A percentile compares a stretch with the other conserved stretches of the same genome.
Evolutionary conservation across 2,113 vertebrate species (phyloP).

Genomic region (Oreamnos americanus): DNA sequence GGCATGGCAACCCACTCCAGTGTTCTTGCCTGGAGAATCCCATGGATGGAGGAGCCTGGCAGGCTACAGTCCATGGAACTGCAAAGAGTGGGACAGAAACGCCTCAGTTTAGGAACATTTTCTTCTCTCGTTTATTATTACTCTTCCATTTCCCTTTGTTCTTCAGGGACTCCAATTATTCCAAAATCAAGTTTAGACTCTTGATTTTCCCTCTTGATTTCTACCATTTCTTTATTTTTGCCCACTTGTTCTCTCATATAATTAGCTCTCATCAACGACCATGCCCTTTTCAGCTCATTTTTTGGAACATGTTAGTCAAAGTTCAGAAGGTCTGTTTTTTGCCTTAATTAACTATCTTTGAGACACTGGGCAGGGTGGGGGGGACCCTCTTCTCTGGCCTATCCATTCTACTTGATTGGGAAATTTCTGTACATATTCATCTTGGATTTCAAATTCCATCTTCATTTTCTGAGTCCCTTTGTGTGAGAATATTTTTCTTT

Average conservation of each 20-base stretch:
- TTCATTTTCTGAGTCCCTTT: not conserved
- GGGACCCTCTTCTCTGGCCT: not conserved
- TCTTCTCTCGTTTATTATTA: not conserved
- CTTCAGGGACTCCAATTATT: not conserved
- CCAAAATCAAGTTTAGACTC: not conserved
- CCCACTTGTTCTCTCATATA: not conserved
- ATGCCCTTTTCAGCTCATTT: not conserved
- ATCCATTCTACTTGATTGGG: not conserved
- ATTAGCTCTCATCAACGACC: not conserved
- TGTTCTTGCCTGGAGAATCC: not conserved
- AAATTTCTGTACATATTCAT: not conserved
- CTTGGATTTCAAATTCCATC: not conserved
- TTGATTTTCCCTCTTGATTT: not conserved
- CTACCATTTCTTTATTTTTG: not conserved
- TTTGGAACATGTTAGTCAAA: not conserved
- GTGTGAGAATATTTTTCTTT: not conserved
- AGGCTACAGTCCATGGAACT: not conserved
- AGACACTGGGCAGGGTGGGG: rapidly evolving
- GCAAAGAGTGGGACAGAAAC: not conserved
- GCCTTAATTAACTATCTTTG: not conserved
- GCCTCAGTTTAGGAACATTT: not conserved
- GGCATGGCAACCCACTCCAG: not conserved
- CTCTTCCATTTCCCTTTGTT: not conserved
- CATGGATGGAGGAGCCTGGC: not conserved
- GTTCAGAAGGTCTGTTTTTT: not conserved